phyloP scores from a whole-genome alignment of 1,140 invertebrate genomes.

The Pogonomyrmex californicus region DNA sequence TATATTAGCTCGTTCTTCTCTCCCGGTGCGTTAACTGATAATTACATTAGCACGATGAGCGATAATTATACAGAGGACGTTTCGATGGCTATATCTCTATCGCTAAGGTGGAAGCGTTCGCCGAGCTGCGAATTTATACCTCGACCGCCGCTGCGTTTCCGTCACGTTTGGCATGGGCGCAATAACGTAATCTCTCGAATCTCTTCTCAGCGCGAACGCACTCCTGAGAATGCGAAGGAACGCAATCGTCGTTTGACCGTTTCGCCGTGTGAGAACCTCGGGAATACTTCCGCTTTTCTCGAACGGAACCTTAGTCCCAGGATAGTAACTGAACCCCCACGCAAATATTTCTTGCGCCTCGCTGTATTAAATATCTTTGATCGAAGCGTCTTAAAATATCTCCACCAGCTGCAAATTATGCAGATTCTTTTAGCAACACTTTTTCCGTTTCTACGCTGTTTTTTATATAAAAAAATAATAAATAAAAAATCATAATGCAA shows the following conservation, averaged over 20 bases:
- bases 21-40: constrained; percentile 41
- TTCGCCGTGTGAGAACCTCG: constrained; percentile 27
- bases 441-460: neutral
- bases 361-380: neutral
- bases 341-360: constrained; percentile 10
- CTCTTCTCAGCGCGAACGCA: constrained; percentile 1
- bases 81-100: constrained; percentile 49
- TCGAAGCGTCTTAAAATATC: constrained; percentile 1
- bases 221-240: constrained; percentile 20
- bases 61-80: constrained; percentile 57
- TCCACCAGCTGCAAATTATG: neutral
- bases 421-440: neutral
- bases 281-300: constrained; percentile 49
- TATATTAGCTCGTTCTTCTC: constrained; percentile 18
- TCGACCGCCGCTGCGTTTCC: constrained; percentile 21
- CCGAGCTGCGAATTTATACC: constrained; percentile 29
- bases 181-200: constrained; percentile 58
- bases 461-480: neutral
- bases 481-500: neutral
- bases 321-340: constrained; percentile 42
- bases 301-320: constrained; percentile 44
- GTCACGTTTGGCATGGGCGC: constrained; percentile 36
- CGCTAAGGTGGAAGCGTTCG: constrained; percentile 12
- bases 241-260: constrained; percentile 38
- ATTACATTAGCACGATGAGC: constrained; percentile 57